These are phyloP conservation scores for Gymnogyps californianus DNA, from an alignment of 2,113 vertebrate species.

Conservation along the genomic window DNA sequence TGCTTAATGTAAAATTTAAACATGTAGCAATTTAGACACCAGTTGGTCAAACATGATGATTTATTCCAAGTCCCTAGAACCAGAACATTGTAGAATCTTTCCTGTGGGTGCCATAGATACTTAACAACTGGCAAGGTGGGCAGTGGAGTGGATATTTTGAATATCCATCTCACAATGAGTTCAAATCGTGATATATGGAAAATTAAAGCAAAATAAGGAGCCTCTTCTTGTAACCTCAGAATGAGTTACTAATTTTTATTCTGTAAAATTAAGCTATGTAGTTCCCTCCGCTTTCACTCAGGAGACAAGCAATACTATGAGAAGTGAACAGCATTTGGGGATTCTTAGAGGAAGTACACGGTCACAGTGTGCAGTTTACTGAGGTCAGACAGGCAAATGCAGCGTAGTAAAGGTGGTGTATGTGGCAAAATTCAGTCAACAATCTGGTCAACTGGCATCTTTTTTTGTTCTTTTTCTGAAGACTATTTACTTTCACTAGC, in stretches of 20 bases:
- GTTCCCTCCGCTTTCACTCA: neutral
- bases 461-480: neutral
- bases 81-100: neutral
- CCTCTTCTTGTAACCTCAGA: neutral
- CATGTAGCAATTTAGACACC: neutral
- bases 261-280: neutral
- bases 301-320: neutral
- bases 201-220: neutral
- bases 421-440: neutral
- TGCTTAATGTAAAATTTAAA: neutral
- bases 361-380: neutral
- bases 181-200: neutral
- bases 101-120: neutral
- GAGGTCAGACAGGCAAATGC: neutral
- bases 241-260: neutral
- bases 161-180: neutral
- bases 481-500: neutral
- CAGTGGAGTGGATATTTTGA: neutral
- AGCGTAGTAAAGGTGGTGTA: neutral
- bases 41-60: neutral
- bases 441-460: neutral
- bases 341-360: neutral
- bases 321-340: neutral
- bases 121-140: neutral
- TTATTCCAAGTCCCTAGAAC: neutral